Evolutionary conservation across 2,113 vertebrate species (phyloP).

Genomic region (Mesocricetus auratus): DNA sequence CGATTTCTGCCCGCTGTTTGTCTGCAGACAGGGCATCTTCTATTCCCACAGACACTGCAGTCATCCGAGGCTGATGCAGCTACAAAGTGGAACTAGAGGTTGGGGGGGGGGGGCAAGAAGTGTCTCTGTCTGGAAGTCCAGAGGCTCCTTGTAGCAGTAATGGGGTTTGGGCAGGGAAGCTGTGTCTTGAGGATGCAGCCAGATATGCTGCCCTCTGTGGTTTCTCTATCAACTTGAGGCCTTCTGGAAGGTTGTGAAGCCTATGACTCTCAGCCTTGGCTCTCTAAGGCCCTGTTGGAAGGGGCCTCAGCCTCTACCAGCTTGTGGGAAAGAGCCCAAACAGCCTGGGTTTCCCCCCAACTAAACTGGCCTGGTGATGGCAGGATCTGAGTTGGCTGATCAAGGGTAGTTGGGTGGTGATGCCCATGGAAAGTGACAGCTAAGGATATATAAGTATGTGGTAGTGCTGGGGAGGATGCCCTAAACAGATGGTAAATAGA

Average conservation of each 20-base stretch:
- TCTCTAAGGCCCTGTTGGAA: neutral
- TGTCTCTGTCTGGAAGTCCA: no score
- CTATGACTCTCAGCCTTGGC: slow-evolving; percentile 28
- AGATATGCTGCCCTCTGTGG: rapidly evolving
- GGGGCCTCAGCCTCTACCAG: slow-evolving; percentile 42
- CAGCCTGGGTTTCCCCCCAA: neutral
- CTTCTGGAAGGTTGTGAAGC: neutral
- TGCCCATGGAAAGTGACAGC: rapidly evolving
- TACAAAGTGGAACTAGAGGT: neutral
- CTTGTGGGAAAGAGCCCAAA: slow-evolving; percentile 19
- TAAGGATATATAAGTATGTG: neutral
- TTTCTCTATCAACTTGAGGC: neutral
- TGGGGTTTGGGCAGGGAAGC: rapidly evolving
- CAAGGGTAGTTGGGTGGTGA: neutral
- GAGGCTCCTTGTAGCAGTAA: neutral
- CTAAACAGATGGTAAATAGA: neutral
- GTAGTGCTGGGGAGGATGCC: neutral
- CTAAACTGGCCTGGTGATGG: neutral
- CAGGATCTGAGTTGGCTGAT: neutral
- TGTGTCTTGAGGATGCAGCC: rapidly evolving
- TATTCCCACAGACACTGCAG: neutral
- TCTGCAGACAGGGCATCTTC: neutral
- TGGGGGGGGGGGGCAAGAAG: neutral
- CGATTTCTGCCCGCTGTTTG: neutral
- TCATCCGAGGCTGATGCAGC: no score